These are phyloP conservation scores for Magallana angulata DNA, from an alignment of 1,140 invertebrate species.

Conservation along the genomic window DNA sequence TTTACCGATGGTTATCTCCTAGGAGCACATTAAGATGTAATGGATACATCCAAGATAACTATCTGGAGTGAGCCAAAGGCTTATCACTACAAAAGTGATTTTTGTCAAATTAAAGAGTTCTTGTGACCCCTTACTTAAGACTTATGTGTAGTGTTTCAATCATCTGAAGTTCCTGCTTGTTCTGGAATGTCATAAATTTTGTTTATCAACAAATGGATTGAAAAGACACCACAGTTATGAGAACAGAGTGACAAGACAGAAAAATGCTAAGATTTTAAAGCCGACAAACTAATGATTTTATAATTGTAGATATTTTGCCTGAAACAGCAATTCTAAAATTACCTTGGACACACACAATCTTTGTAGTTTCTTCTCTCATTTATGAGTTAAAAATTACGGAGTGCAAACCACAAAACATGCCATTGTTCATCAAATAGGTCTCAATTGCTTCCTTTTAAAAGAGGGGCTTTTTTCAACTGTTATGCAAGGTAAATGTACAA, in stretches of 20 bases:
- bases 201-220: background rate
- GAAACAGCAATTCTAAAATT: background rate
- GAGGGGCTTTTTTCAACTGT: no score
- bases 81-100: constrained; percentile 35
- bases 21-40: constrained; percentile 29
- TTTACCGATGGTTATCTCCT: background rate
- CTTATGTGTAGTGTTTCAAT: background rate
- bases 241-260: background rate
- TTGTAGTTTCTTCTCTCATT: no score
- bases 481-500: no score
- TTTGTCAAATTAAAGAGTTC: constrained; percentile 24
- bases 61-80: background rate
- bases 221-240: background rate
- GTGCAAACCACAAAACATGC: no score
- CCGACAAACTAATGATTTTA: background rate
- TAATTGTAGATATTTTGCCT: constrained; percentile 2
- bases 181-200: constrained; percentile 26
- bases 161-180: background rate
- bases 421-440: no score
- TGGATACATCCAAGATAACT: constrained; percentile 1
- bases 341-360: no score
- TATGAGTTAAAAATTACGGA: no score
- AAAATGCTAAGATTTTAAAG: background rate
- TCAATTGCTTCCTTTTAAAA: no score
- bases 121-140: constrained; percentile 17